Conservation (phyloP, 2,113 vertebrate species). For the Ptilonorhynchus violaceus region DNA sequence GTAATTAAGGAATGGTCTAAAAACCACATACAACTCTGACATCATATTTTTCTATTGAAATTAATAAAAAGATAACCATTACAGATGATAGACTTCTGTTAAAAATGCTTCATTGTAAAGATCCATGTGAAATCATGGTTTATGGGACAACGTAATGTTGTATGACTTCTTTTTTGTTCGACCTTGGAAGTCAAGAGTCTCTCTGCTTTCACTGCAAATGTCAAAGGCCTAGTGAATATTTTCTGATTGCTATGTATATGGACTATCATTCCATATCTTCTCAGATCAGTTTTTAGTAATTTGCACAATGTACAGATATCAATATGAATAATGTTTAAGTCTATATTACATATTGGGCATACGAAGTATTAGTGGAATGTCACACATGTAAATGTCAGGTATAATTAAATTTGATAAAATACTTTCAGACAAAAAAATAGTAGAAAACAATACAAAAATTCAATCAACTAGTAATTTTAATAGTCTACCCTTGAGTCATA, state of each 20-base stretch:
- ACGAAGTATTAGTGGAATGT: not conserved
- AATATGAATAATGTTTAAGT: not conserved
- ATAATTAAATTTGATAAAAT: not conserved
- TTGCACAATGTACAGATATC: not conserved
- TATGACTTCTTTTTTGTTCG: too few relatives aligned
- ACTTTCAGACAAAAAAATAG: not conserved
- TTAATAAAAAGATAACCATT: not conserved
- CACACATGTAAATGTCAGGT: not conserved
- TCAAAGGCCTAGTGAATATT: not conserved
- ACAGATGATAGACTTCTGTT: not conserved
- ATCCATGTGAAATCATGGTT: accelerated
- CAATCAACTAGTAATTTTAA: not conserved
- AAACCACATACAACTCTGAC: not conserved
- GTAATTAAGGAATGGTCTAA: not conserved
- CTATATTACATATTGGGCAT: not conserved
- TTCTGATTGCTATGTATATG: not conserved
- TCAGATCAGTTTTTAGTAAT: not conserved
- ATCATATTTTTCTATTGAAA: not conserved
- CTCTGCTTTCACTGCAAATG: not conserved
- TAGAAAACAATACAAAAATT: not conserved
- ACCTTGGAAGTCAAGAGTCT: not conserved
- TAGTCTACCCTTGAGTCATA: not conserved
- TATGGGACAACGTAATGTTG: not conserved
- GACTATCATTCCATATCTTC: not conserved
- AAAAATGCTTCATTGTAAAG: not conserved